These are phyloP conservation scores for Drosophila novamexicana DNA, from an alignment of 1,140 invertebrate genomes.

Conservation along the genomic window DNA sequence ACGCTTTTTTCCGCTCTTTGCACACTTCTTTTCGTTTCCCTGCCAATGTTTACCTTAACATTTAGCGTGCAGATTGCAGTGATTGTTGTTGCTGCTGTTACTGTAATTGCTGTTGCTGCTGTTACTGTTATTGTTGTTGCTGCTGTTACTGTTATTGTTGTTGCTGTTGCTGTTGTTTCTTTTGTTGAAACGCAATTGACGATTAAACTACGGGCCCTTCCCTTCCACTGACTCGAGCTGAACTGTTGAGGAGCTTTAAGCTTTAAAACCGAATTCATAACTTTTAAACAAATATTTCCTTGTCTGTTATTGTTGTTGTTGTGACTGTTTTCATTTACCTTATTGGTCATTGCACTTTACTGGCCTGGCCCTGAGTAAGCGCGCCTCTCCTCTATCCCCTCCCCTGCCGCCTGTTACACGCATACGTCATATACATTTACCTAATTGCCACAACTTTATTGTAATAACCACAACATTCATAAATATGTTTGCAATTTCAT, in stretches of 20 bases:
- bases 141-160: conserved; percentile 1
- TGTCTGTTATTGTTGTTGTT: conserved; percentile 15
- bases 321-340: conserved; percentile 6
- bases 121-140: conserved; percentile 12
- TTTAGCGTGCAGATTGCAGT: conserved; percentile 40
- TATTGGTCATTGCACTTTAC: conserved; percentile 45
- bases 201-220: background rate
- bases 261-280: conserved; percentile 10
- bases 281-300: conserved; percentile 11
- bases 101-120: conserved; percentile 6
- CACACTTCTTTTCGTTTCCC: conserved; percentile 8
- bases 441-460: conserved; percentile 25
- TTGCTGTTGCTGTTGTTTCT: conserved; percentile 11
- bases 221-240: background rate
- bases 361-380: conserved; percentile 10
- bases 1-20: background rate
- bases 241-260: conserved; percentile 10
- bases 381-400: background rate
- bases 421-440: background rate
- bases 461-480: conserved; percentile 2
- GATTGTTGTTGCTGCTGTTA: conserved; percentile 10
- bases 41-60: conserved; percentile 43
- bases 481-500: conserved; percentile 5
- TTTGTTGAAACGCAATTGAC: conserved; percentile 32
- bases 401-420: too few relatives aligned